Evolutionary conservation across 2,888 invertebrate species (phyloP), one percentile per base, ranked within the genome.

Genomic region (Sphaerophoria taeniata): DNA sequence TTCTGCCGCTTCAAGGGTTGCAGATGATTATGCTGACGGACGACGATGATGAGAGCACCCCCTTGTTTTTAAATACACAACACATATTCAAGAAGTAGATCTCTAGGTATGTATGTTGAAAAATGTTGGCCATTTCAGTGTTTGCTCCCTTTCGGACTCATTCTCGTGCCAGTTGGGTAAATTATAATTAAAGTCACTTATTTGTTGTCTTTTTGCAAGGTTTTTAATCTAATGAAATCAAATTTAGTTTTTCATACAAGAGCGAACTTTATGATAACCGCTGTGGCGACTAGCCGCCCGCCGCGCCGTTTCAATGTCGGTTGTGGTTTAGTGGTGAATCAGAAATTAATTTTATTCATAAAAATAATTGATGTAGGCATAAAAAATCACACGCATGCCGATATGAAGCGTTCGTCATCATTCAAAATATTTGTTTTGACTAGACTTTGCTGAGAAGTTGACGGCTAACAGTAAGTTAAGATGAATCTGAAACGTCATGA

Each of bases 271-370:
- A 61, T 49, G 49, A 71, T 63, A 39, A 74, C 56, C 12, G 58
- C 33, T 56, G 56, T 69, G 53, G 14, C 14, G 36, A 24, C 24
- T 24, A 24, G 24, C 24, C 24, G 24, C 24, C 1, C 24, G 24
- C 1, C 24, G 24, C 24, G 24, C 1, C 24, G 24, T 24, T 24
- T 24, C 39, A 39, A 7, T 39, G 39, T 9, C 39, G 63, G 56
- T 70, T 47, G 16, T 12, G 43, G 60, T 60, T 39, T 51, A 33
- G 6, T 74, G 43, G 69, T 85, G 80, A 85, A 85, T 85, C 84
- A 85, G 34, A 75, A 51, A 61, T 80, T 81, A 76, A 85, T 69
- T 85, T 70, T 63, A 43, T 60, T 61, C 67, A 49, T 14, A 65
- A 53, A 43, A 63, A 51, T 58, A 61, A 67, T 80, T 71, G 65